Evolutionary conservation across 2,888 invertebrate species (phyloP).

Genomic region (Cepaea hortensis): DNA sequence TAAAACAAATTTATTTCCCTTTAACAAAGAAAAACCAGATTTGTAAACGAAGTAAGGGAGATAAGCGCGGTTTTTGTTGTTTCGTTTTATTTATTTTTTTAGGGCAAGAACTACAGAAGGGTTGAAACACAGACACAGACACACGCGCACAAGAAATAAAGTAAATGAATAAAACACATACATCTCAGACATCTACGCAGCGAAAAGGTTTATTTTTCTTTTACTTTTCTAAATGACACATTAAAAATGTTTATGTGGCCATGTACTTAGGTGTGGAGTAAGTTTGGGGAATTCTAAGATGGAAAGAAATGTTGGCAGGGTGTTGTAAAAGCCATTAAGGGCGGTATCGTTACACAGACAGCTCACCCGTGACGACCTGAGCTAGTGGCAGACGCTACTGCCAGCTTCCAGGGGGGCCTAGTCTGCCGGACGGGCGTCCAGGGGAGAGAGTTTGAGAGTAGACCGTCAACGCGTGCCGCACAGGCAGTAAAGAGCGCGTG

Average conservation of each 20-base stretch:
- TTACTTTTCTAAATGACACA: background rate
- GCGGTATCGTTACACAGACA: conserved; percentile 37
- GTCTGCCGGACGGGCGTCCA: background rate
- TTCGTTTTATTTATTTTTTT: too few relatives aligned
- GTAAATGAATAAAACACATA: background rate
- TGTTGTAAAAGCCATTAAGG: conserved; percentile 30
- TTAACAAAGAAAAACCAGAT: too few relatives aligned
- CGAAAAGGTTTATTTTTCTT: background rate
- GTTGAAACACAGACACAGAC: background rate
- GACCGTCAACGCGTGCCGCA: background rate
- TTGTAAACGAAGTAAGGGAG: too few relatives aligned
- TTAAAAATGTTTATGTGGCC: conserved; percentile 1
- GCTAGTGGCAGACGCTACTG: conserved; percentile 2
- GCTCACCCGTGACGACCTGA: conserved; percentile 33
- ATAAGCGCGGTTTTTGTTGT: too few relatives aligned
- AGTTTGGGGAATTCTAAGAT: conserved; percentile 4
- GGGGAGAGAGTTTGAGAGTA: background rate
- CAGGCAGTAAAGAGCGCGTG: background rate
- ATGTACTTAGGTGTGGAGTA: background rate
- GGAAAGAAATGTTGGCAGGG: conserved; percentile 19
- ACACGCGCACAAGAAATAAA: background rate
- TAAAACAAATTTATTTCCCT: too few relatives aligned
- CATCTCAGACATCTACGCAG: background rate
- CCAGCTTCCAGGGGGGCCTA: conserved; percentile 18
- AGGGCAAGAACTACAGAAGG: too few relatives aligned